These are phyloP conservation scores for Cheilosia impressa DNA, from an alignment of 2,888 invertebrate species.

Conservation along the genomic window DNA sequence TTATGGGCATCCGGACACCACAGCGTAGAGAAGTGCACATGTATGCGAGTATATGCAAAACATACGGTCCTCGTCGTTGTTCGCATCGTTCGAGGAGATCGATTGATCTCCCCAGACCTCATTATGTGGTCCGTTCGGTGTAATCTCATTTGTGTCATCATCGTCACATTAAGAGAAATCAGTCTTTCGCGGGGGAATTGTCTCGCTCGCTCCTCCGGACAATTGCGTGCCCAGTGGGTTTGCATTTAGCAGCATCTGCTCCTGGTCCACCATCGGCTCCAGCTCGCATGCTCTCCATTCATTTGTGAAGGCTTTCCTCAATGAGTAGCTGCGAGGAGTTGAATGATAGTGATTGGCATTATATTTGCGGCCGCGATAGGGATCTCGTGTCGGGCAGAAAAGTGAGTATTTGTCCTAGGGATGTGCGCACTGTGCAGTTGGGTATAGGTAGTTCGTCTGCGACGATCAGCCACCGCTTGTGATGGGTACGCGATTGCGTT, in stretches of 20 bases:
- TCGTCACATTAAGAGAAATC: constrained; percentile 77
- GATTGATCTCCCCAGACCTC: constrained; percentile 76
- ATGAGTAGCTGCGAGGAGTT: constrained; percentile 66
- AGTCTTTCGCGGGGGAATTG: constrained; percentile 44
- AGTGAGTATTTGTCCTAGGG: constrained; percentile 67
- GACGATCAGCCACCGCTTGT: constrained; percentile 56
- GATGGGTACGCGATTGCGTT: constrained; percentile 72
- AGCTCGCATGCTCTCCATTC: constrained; percentile 40
- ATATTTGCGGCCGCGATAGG: constrained; percentile 66
- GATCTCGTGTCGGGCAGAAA: constrained; percentile 53
- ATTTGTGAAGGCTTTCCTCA: constrained; percentile 52
- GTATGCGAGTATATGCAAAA: constrained; percentile 75
- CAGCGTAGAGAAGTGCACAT: constrained; percentile 17
- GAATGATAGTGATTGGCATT: constrained; percentile 75
- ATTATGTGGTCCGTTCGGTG: constrained; percentile 75
- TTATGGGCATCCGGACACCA: constrained; percentile 82
- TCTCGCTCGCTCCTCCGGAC: constrained; percentile 23
- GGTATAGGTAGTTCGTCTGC: not conserved
- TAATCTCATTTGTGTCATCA: constrained; percentile 78
- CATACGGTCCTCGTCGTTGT: constrained; percentile 25
- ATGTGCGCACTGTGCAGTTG: not conserved
- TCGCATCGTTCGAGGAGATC: constrained; percentile 53
- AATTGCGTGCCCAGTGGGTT: constrained; percentile 75
- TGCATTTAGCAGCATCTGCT: constrained; percentile 65
- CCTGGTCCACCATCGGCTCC: constrained; percentile 39